Conservation (phyloP, 2,113 vertebrate species). For the Rhinolophus sinicus region DNA sequence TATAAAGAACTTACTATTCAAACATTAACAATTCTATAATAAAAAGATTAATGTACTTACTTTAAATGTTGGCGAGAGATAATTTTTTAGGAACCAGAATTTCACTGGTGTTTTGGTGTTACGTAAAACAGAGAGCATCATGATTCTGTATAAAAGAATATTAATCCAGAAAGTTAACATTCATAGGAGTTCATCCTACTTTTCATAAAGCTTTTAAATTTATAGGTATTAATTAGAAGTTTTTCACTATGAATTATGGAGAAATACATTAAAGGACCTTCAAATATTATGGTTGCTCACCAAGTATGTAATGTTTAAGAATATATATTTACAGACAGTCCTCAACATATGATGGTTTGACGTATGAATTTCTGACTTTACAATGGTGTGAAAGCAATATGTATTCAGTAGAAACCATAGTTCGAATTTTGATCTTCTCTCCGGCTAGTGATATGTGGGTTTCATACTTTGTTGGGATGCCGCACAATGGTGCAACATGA, state of each 20-base stretch:
- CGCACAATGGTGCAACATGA: neutral
- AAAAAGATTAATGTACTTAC: slow-evolving; percentile 82
- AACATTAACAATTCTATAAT: neutral
- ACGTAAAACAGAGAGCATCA: slow-evolving; percentile 97
- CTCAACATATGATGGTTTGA: neutral
- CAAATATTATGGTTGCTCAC: neutral
- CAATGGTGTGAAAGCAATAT: neutral
- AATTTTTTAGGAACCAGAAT: slow-evolving; percentile 99
- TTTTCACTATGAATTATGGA: neutral
- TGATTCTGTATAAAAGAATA: slow-evolving; percentile 92
- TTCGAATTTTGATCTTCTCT: neutral
- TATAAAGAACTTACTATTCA: neutral
- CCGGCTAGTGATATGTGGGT: neutral
- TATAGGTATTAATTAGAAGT: neutral
- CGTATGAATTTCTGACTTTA: neutral
- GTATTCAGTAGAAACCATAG: neutral
- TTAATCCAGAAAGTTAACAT: slow-evolving; percentile 54
- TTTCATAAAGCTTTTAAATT: slow-evolving; percentile 28
- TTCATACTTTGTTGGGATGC: neutral
- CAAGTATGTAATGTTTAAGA: neutral
- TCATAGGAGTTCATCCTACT: slow-evolving; percentile 52
- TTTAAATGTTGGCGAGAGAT: slow-evolving; percentile 98
- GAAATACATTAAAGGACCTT: neutral
- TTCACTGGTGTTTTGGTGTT: slow-evolving; percentile 96
- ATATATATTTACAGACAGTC: neutral